Evolutionary conservation across 1,140 invertebrate species (phyloP).

Genomic region (Drosophila grimshawi): DNA sequence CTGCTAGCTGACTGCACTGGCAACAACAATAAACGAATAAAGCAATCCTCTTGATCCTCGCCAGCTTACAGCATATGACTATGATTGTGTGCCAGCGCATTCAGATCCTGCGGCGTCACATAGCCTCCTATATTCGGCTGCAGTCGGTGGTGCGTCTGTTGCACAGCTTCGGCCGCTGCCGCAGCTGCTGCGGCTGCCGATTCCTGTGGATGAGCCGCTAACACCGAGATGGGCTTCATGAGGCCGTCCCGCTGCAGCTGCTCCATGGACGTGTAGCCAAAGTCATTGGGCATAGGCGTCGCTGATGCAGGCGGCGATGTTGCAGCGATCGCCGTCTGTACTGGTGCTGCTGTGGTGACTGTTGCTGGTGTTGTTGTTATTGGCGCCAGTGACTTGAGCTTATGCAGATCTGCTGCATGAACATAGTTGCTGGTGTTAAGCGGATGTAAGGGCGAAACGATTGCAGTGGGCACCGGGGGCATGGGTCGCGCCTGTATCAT

Average conservation of each 20-base stretch:
- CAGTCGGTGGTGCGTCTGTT: constrained; percentile 21
- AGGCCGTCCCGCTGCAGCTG: constrained; percentile 59
- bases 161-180: neutral
- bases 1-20: constrained; percentile 16
- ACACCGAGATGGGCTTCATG: constrained; percentile 48
- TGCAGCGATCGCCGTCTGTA: neutral
- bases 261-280: constrained; percentile 58
- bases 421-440: constrained; percentile 65
- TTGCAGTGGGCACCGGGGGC: neutral
- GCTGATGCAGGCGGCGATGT: neutral
- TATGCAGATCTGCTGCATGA: constrained; percentile 66
- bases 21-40: constrained; percentile 1
- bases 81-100: constrained; percentile 64
- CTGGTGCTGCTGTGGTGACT: neutral
- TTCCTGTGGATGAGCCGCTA: neutral
- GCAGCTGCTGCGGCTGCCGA: neutral
- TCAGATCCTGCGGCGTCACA: constrained; percentile 69
- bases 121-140: constrained; percentile 67
- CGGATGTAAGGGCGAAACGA: constrained; percentile 44
- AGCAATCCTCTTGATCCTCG: neutral
- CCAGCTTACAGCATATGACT: constrained; percentile 61
- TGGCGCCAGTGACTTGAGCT: constrained; percentile 49
- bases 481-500: constrained; percentile 39
- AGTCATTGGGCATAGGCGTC: neutral
- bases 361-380: neutral